These are phyloP conservation scores for Xanthia icteritia DNA, from an alignment of 2,888 invertebrate species.

Conservation along the genomic window DNA sequence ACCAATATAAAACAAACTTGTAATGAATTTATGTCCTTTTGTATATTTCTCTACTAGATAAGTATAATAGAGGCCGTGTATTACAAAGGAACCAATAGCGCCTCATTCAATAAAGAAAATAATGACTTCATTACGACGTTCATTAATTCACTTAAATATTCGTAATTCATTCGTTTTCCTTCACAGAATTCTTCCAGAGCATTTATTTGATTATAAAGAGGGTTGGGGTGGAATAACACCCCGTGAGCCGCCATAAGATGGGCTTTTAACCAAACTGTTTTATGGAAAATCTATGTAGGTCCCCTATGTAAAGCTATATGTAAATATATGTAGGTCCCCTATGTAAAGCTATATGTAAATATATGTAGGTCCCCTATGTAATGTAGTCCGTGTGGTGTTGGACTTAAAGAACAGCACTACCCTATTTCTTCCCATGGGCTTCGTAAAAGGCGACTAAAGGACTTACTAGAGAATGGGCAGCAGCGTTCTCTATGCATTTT, in stretches of 20 bases:
- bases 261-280: conserved; percentile 16
- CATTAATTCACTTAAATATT: conserved; percentile 61
- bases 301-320: no score
- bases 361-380: no score
- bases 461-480: no score
- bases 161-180: conserved; percentile 49
- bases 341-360: no score
- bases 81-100: conserved; percentile 26
- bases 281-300: no score
- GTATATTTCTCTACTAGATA: background rate
- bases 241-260: conserved; percentile 7
- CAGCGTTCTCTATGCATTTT: no score
- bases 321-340: no score
- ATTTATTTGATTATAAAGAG: conserved; percentile 58
- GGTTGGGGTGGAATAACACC: conserved; percentile 34
- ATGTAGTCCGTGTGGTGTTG: no score
- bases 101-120: conserved; percentile 38
- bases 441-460: no score
- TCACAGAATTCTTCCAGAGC: conserved; percentile 36
- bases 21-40: conserved; percentile 3
- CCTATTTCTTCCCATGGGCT: no score
- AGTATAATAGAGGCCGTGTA: background rate
- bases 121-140: conserved; percentile 52
- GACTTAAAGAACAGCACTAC: no score
- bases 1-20: background rate